Base-by-base conservation (phyloP, 2,797 vertebrate genomes). In the Natrix natrix region DNA sequence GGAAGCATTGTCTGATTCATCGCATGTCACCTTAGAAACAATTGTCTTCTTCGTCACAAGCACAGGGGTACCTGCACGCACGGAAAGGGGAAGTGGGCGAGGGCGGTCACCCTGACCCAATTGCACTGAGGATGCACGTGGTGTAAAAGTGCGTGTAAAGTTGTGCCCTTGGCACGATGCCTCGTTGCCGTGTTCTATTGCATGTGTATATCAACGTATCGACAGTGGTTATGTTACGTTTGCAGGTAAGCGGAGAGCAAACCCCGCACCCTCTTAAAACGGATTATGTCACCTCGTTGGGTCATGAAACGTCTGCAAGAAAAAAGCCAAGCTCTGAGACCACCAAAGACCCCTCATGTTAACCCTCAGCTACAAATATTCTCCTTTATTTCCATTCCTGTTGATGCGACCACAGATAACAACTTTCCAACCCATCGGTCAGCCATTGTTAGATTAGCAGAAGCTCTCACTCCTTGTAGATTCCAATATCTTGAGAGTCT, bases 221-320 rank as follows among this genome's bases (percentile, higher is more conserved):
- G 26, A 28, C 11, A 66, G 0, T 5, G 12, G 63, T 13, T 28
- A 13, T 0, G 0, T 12, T 5, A n/a, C 1, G 0, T n/a, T n/a
- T 13, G 12, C 1, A 14, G 12, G 63, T 5, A 66, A n/a, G 63
- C 4, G 1, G 28, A n/a, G 12, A 66, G 12, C 28, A 28, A 28
- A 63, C 26, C 4, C 8, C 26, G 4, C 11, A 13, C 61, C 61
- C 11, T 63, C 26, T 26, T 63, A 13, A n/a, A 6, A n/a, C 5
- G 13, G 28, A n/a, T 66, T 28, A 66, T 13, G 0, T n/a, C 14
- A 66, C 4, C 28, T 14, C n/a, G 12, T 28, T 4, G 26, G 26
- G 61, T 12, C 12, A 63, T 63, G 61, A 63, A 63, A 28, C 3
- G 0, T 63, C 61, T 11, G 26, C 3, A 0, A 28, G 26, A 5